These are phyloP conservation scores for Torymus tubicola DNA, from an alignment of 2,888 invertebrate species.

Conservation along the genomic window DNA sequence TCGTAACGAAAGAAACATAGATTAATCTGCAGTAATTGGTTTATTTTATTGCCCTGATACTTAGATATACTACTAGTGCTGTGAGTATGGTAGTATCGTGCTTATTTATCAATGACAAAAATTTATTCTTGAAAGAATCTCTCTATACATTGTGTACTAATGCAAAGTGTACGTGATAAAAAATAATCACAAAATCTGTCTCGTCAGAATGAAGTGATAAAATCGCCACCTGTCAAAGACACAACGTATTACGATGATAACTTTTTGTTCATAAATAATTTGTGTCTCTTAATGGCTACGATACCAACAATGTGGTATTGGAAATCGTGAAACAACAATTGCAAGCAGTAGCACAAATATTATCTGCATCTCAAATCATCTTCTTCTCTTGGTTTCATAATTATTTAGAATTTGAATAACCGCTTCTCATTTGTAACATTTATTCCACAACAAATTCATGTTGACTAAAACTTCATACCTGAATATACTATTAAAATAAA, in stretches of 20 bases:
- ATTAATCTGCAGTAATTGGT: not conserved
- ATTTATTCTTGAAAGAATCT: slow-evolving; percentile 25
- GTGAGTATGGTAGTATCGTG: too few species aligned
- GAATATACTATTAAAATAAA: too few species aligned
- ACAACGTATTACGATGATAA: slow-evolving; percentile 17
- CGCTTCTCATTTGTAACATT: too few species aligned
- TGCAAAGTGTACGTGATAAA: slow-evolving; percentile 35
- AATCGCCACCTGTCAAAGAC: slow-evolving; percentile 26
- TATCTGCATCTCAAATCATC: too few species aligned
- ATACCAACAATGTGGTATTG: too few species aligned
- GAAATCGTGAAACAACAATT: too few species aligned
- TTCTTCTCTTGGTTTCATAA: too few species aligned
- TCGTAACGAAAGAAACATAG: not conserved
- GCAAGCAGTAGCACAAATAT: too few species aligned
- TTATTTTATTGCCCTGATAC: not conserved
- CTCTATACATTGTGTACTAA: not conserved
- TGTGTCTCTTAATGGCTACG: not conserved
- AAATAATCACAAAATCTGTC: slow-evolving; percentile 41
- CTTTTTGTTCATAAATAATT: not conserved
- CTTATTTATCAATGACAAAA: slow-evolving; percentile 33
- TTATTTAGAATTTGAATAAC: too few species aligned
- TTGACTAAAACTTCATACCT: too few species aligned
- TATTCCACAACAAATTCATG: too few species aligned
- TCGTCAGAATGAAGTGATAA: slow-evolving; percentile 32
- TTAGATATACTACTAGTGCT: too few species aligned